Evolutionary conservation across 2,113 vertebrate genomes (phyloP).

Genomic region (Cyprinus carpio): DNA sequence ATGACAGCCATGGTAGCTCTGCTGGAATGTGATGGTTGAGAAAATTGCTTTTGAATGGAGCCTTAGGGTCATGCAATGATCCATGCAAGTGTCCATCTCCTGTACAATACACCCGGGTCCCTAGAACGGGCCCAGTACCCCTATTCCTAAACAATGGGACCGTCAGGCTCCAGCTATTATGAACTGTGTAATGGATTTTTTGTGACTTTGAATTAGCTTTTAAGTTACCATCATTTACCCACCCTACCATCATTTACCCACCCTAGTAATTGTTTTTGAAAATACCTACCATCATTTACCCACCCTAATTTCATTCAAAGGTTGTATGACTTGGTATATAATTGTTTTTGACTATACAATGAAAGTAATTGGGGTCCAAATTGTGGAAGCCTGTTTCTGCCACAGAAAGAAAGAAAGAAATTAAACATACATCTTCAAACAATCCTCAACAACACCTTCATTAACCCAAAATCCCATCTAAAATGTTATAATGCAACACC

Average conservation of each 20-base stretch:
- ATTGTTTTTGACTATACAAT: neutral
- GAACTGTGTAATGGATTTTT: conserved; percentile 48
- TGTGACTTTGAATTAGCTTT: no score
- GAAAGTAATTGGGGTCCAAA: neutral
- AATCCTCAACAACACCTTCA: no score
- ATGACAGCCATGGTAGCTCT: conserved; percentile 53
- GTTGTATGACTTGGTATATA: neutral
- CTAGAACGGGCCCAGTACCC: conserved; percentile 48
- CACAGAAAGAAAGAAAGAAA: neutral
- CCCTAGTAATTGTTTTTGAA: neutral
- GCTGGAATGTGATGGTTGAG: conserved; percentile 67
- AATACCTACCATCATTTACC: no score
- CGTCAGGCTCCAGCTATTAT: conserved; percentile 55
- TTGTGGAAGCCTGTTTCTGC: neutral
- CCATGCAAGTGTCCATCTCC: conserved; percentile 52
- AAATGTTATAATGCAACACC: no score
- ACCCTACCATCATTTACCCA: no score
- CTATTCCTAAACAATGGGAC: conserved; percentile 64
- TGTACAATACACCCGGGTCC: conserved; percentile 57
- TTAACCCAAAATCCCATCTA: no score
- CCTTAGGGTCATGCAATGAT: conserved; percentile 55
- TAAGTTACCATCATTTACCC: no score
- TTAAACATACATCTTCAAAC: no score
- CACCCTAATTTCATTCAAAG: no score
- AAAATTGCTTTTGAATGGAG: conserved; percentile 66